Conservation (phyloP, 2,888 invertebrate genomes). For the Hyposoter dolosus region DNA sequence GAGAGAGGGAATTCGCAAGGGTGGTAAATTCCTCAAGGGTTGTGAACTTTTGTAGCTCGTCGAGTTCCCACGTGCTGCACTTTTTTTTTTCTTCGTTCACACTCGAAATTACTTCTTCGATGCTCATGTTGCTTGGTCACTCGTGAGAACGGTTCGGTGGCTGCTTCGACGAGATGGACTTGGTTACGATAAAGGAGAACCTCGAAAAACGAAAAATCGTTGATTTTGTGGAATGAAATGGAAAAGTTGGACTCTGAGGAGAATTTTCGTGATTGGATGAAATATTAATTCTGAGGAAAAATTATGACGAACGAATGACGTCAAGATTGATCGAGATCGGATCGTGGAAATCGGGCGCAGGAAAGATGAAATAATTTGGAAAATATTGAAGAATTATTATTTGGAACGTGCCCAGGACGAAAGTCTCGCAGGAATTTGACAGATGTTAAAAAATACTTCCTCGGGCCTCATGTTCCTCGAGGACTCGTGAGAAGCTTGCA, state of each 20-base stretch:
- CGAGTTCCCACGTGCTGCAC: constrained; percentile 34
- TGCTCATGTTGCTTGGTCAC: constrained; percentile 52
- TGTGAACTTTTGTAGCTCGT: constrained; percentile 39
- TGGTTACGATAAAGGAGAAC: not conserved
- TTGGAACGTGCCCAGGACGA: constrained; percentile 1
- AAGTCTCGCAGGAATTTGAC: constrained; percentile 55
- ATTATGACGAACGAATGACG: not conserved
- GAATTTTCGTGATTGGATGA: not conserved
- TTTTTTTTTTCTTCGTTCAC: constrained; percentile 21
- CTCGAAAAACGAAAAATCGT: not conserved
- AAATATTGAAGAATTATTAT: not conserved
- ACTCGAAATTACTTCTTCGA: constrained; percentile 53
- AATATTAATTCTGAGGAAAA: not conserved
- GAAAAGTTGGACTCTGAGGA: not conserved
- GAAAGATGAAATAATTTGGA: not conserved
- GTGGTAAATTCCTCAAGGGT: constrained; percentile 56
- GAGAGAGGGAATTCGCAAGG: constrained; percentile 22
- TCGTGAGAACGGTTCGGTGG: constrained; percentile 52
- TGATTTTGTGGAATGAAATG: not conserved
- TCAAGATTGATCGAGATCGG: not conserved
- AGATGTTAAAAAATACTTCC: constrained; percentile 60
- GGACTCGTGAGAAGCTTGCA: constrained; percentile 74
- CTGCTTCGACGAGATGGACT: constrained; percentile 3
- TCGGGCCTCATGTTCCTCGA: constrained; percentile 72
- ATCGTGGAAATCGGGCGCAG: no score